Base-by-base conservation (phyloP, 2,888 invertebrate genomes). In the Platycheirus rosarum region DNA sequence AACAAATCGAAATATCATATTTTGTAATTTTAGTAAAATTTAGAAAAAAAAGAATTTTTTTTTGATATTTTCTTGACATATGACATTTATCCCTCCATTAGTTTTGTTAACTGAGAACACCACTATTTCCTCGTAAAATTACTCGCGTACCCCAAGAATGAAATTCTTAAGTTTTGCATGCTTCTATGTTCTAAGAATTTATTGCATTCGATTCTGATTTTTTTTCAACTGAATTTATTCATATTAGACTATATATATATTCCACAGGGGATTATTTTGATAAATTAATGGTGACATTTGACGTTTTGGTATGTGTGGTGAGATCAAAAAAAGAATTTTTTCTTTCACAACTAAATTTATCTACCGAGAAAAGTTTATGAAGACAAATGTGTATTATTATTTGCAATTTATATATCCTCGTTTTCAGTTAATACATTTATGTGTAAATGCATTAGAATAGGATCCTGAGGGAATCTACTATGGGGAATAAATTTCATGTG, bases 261-360 rank as follows among this genome's bases (percentile, higher is more conserved):
- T 80, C 76, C 9, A 46, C 8, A 26, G 32, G 53, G 76, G 80
- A 80, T 76, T 62, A 66, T 48, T 71, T 70, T 76, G 80, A 80
- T 66, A 48, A 53, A 66, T 71, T 66, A 70, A 65, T 55, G 62
- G 48, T 62, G 75, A 62, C 70, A 49, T 57, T 51, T 70, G 79
- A 53, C 75, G 70, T 57, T 18, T 8, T 0, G 40, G 13, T 13
- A 35, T 37, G 44, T 18, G 20, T 18, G n/a, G 29, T 13, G 35
- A 35, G 14, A 46, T 5, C 26, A 26, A 48, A 9, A 20, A 11
- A 35, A 44, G 6, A 32, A 55, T 63, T 71, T 80, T 76, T 76
- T 23, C 23, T 70, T 80, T 66, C 70, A 62, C 75, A 37, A 42
- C 40, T 20, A 16, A 60, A 60, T 44, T 70, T 76, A 76, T 80